Conservation (phyloP, 2,113 vertebrate genomes). For the Drymodes brunneopygia region DNA sequence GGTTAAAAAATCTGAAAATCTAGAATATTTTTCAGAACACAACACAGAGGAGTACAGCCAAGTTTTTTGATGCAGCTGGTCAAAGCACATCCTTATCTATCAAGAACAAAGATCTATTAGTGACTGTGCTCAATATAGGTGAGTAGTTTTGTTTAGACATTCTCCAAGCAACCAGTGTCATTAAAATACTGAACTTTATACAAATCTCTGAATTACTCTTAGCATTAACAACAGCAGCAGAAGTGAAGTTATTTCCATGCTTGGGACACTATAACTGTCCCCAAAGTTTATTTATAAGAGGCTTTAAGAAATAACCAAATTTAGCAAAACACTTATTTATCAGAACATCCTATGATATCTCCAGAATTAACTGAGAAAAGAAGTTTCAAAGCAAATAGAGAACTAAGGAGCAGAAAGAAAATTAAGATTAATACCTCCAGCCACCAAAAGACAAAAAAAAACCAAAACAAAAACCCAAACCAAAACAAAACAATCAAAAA, state of each 20-base stretch:
- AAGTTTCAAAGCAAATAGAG: background rate
- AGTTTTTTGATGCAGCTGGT: background rate
- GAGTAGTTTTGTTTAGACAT: background rate
- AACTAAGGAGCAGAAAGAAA: background rate
- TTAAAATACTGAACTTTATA: constrained; percentile 1
- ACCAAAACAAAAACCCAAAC: background rate
- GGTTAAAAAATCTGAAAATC: background rate
- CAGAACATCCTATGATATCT: background rate
- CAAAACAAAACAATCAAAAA: background rate
- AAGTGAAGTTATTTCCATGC: background rate
- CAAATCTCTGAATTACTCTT: background rate
- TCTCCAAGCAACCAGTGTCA: background rate
- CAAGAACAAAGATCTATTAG: background rate
- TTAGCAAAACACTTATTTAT: background rate
- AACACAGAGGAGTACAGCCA: background rate
- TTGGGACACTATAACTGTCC: background rate
- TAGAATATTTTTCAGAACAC: background rate
- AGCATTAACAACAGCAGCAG: background rate
- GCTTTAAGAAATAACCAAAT: background rate
- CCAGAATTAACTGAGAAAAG: background rate
- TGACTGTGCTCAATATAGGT: background rate
- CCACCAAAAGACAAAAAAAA: background rate
- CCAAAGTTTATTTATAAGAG: background rate
- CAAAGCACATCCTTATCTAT: background rate
- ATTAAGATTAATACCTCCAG: background rate